phyloP scores from a whole-genome alignment of 2,113 vertebrate genomes.

The Pomatostomus ruficeps region DNA sequence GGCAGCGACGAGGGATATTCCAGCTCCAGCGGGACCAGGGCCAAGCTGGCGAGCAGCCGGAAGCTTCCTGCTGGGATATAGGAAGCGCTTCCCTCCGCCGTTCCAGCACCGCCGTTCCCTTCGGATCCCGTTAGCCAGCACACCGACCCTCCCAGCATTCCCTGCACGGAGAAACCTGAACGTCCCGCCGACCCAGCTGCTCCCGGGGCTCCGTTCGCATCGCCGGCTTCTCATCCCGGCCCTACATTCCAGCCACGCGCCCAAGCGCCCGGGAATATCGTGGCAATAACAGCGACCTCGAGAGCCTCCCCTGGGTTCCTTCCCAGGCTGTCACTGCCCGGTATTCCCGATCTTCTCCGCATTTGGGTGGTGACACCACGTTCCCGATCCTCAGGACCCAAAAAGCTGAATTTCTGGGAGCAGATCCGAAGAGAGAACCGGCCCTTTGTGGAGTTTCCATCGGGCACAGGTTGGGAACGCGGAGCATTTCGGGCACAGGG shows the following conservation, averaged over 20 bases:
- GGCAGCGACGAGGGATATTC: slow-evolving; percentile 94
- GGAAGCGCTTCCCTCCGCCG: slow-evolving; percentile 15
- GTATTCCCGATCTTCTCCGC: neutral
- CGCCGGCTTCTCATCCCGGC: neutral
- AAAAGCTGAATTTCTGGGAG: neutral
- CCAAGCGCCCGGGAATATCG: neutral
- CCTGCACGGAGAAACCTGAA: slow-evolving; percentile 26
- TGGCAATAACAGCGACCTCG: neutral
- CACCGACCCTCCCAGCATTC: slow-evolving; percentile 23
- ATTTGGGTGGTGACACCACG: neutral
- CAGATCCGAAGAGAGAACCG: neutral
- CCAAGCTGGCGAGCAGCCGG: slow-evolving; percentile 74
- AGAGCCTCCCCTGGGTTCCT: neutral
- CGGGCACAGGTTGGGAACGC: neutral
- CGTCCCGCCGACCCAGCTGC: neutral
- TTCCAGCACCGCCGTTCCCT: neutral
- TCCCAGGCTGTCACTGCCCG: neutral
- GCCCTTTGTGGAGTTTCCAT: neutral
- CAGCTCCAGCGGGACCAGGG: slow-evolving; percentile 80
- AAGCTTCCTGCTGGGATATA: slow-evolving; percentile 77
- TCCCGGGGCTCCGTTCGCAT: neutral
- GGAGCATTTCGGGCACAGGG: neutral
- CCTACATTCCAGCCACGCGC: slow-evolving; percentile 45
- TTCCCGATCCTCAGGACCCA: neutral
- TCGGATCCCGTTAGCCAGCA: slow-evolving; percentile 44